A percentile compares a stretch with the other conserved stretches of the same genome.
phyloP scores from a whole-genome alignment of 2,888 invertebrate species.

The Syrista parreyssii region DNA sequence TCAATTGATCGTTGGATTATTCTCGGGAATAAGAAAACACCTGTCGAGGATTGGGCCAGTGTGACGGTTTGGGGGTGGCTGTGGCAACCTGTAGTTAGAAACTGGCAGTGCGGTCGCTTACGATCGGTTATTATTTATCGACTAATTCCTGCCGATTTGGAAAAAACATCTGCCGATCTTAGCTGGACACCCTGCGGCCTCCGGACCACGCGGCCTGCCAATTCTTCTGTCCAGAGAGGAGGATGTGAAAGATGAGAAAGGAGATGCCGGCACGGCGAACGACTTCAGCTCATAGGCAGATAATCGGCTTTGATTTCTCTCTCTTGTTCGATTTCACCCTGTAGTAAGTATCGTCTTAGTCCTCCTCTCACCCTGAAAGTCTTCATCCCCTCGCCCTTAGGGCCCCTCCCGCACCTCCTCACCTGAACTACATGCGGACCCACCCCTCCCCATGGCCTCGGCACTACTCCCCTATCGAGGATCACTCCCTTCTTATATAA shows the following conservation, averaged over 20 bases:
- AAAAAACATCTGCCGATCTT: conserved; percentile 54
- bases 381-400: conserved; percentile 27
- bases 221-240: too few species aligned
- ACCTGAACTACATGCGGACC: conserved; percentile 15
- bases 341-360: conserved; percentile 16
- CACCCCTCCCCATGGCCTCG: conserved; percentile 38
- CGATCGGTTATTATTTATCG: conserved; percentile 53
- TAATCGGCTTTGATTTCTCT: conserved; percentile 66
- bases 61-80: background rate
- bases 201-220: conserved; percentile 40
- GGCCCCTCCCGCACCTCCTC: conserved; percentile 29
- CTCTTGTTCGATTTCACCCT: conserved; percentile 57
- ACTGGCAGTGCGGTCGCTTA: background rate
- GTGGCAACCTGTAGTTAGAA: background rate
- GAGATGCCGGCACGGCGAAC: conserved; percentile 24
- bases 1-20: too few species aligned
- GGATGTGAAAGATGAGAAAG: too few species aligned
- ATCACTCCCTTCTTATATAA: conserved; percentile 66
- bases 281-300: conserved; percentile 64
- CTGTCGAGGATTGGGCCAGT: too few species aligned
- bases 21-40: too few species aligned
- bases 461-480: conserved; percentile 54
- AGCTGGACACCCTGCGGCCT: conserved; percentile 36
- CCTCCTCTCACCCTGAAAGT: conserved; percentile 11
- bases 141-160: conserved; percentile 59